Percentiles rank a stretch among this genome's conserved stretches.
Evolutionary conservation across 35 echinoderm and acorn worm species (phyloP).

Genomic region (Ophioderma brevispina): DNA sequence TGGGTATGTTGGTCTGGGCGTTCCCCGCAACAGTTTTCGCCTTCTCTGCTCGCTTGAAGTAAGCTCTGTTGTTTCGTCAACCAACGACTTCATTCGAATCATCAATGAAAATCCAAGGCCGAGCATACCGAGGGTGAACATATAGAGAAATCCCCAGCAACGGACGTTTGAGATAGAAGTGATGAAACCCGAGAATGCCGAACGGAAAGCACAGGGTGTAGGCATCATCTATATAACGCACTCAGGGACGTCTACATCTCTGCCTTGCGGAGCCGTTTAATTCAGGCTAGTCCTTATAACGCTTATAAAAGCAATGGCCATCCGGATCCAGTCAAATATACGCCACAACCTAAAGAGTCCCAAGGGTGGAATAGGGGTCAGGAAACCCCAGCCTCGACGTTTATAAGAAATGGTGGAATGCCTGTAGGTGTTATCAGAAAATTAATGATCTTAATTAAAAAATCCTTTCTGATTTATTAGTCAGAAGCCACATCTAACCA

Average conservation of each 20-base stretch:
- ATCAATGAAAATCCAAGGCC: conserved; percentile 61
- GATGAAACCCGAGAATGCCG: conserved; percentile 68
- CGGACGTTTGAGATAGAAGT: conserved; percentile 60
- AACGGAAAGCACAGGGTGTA: conserved; percentile 52
- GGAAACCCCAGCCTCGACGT: conserved; percentile 27
- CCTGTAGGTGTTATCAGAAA: too few species aligned
- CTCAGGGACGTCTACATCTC: not conserved
- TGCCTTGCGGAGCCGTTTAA: not conserved
- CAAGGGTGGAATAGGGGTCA: conserved; percentile 23
- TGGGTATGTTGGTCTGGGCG: too few species aligned
- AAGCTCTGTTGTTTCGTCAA: too few species aligned
- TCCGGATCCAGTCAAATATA: conserved; percentile 65
- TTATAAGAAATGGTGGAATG: conserved; percentile 60
- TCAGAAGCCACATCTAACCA: too few species aligned
- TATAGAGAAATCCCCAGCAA: conserved; percentile 35
- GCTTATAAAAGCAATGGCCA: conserved; percentile 33
- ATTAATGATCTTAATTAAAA: too few species aligned
- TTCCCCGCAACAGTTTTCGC: too few species aligned
- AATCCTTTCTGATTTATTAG: too few species aligned
- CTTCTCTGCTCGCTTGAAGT: too few species aligned
- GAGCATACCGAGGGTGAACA: conserved; percentile 54
- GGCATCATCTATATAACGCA: conserved; percentile 20
- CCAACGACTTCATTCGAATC: conserved; percentile 38
- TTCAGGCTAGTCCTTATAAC: conserved; percentile 2
- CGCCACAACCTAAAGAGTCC: conserved; percentile 46